phyloP scores from a whole-genome alignment of 2,888 invertebrate species.

The Nomada fucata region DNA sequence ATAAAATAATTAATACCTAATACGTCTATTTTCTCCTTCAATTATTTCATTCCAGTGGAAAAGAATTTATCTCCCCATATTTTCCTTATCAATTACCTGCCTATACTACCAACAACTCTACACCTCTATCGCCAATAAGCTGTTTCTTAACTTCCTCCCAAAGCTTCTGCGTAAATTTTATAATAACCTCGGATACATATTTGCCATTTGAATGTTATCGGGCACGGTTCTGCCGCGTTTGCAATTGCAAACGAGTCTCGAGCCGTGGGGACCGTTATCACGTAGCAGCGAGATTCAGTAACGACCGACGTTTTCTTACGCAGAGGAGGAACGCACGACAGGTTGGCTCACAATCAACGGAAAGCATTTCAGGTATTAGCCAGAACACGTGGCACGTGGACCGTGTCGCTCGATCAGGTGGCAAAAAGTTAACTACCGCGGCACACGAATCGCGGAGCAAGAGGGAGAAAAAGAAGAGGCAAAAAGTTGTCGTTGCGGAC shows the following conservation, averaged over 20 bases:
- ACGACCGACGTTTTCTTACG: slow-evolving; percentile 58
- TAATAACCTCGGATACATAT: too few relatives aligned
- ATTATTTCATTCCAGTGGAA: too few relatives aligned
- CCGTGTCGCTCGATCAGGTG: slow-evolving; percentile 69
- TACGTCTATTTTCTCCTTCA: too few relatives aligned
- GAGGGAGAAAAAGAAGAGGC: slow-evolving; percentile 42
- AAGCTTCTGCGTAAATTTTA: too few relatives aligned
- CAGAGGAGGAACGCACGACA: slow-evolving; percentile 25
- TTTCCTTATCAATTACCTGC: too few relatives aligned
- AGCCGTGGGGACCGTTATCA: slow-evolving; percentile 50
- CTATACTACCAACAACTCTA: too few relatives aligned
- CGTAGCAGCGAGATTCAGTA: slow-evolving; percentile 45
- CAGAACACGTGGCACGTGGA: slow-evolving; percentile 72
- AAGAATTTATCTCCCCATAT: too few relatives aligned
- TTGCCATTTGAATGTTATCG: too few relatives aligned
- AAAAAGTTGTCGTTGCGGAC: slow-evolving; percentile 49
- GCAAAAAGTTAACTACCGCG: slow-evolving; percentile 67
- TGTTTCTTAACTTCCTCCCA: too few relatives aligned
- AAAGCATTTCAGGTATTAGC: slow-evolving; percentile 70
- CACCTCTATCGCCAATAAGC: too few relatives aligned
- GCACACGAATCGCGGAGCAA: slow-evolving; percentile 44
- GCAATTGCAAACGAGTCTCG: slow-evolving; percentile 6
- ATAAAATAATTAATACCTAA: too few relatives aligned
- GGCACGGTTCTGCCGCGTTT: neutral
- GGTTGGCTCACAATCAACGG: slow-evolving; percentile 59